Percentiles rank a stretch among this genome's conserved stretches.
phyloP scores from a whole-genome alignment of 2,888 invertebrate genomes.

The Asteroscopus sphinx region DNA sequence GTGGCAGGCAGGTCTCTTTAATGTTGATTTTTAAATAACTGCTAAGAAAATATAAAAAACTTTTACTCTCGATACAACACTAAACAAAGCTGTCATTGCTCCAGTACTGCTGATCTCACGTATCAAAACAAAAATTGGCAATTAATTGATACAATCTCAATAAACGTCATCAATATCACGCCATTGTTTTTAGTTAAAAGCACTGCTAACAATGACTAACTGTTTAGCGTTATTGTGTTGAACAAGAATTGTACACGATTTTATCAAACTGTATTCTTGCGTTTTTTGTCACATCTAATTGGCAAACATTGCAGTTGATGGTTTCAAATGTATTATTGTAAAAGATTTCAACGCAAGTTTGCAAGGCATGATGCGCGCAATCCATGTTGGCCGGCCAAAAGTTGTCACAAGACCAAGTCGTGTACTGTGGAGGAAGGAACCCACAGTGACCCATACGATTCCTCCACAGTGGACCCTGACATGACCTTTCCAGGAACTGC shows the following conservation, averaged over 20 bases:
- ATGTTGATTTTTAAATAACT: no score
- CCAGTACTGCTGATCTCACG: conserved; percentile 34
- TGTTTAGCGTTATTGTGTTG: conserved; percentile 49
- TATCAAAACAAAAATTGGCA: conserved; percentile 48
- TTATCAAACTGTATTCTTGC: conserved; percentile 49
- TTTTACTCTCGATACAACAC: not conserved
- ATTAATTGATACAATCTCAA: conserved; percentile 49
- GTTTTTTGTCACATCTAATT: conserved; percentile 39
- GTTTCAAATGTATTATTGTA: not conserved
- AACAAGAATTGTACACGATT: conserved; percentile 46
- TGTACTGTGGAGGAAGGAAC: no score
- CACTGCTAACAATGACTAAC: conserved; percentile 47
- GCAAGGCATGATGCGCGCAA: not conserved
- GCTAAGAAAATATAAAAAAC: no score
- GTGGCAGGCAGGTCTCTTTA: no score
- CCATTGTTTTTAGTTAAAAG: conserved; percentile 42
- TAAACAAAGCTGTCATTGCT: conserved; percentile 35
- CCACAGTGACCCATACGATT: no score
- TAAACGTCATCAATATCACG: conserved; percentile 36
- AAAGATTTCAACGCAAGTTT: no score
- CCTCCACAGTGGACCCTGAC: no score
- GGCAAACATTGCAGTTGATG: conserved; percentile 20
- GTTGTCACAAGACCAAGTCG: no score
- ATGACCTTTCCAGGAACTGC: no score
- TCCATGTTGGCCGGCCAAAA: no score